These are phyloP conservation scores for Pogonomyrmex barbatus DNA, from an alignment of 1,140 invertebrate species.

Conservation along the genomic window DNA sequence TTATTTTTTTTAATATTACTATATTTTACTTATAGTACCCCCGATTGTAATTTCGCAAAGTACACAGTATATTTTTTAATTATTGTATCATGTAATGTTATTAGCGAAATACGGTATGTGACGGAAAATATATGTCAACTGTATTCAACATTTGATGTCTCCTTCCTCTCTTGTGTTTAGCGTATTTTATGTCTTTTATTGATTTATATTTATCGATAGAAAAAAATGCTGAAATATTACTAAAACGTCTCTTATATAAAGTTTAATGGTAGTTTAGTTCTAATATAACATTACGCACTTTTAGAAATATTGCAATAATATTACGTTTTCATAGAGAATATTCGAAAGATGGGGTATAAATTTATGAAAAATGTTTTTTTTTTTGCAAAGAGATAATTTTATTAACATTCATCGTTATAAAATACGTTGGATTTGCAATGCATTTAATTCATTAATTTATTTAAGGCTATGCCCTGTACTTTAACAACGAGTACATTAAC, in stretches of 20 bases:
- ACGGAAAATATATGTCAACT: constrained; percentile 74
- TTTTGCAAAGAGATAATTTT: constrained; percentile 48
- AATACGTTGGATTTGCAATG: constrained; percentile 45
- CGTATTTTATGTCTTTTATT: neutral
- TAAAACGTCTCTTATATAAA: neutral
- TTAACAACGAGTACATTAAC: constrained; percentile 52
- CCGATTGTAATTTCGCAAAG: constrained; percentile 83
- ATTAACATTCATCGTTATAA: constrained; percentile 55
- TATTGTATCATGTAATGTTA: constrained; percentile 83
- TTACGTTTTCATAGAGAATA: neutral
- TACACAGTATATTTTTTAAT: constrained; percentile 85
- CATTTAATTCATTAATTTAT: constrained; percentile 31
- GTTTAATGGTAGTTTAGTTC: neutral
- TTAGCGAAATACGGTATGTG: constrained; percentile 70
- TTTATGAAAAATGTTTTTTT: neutral
- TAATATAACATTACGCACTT: neutral
- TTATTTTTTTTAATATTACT: constrained; percentile 73
- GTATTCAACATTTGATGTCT: constrained; percentile 25
- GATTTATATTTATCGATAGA: neutral
- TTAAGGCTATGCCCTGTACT: constrained; percentile 50
- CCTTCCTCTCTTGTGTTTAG: neutral
- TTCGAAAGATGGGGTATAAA: neutral
- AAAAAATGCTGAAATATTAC: neutral
- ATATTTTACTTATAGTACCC: constrained; percentile 77
- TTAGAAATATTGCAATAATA: neutral